Conservation (phyloP, 1,140 invertebrate species). For the Solenopsis invicta region DNA sequence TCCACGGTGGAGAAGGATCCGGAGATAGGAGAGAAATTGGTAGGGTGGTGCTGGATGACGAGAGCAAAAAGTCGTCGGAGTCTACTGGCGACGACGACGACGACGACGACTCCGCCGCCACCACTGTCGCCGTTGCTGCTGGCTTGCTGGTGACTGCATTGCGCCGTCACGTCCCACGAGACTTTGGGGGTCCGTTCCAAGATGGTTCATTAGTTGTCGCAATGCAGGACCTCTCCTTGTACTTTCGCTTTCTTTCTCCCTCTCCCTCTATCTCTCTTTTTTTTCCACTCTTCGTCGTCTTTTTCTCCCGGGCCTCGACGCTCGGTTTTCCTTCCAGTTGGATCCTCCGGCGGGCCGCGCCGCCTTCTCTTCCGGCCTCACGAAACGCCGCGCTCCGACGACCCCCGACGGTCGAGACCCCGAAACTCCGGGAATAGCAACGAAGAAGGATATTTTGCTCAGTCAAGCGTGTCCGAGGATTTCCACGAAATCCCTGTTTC, state of each 20-base stretch:
- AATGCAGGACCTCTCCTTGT: constrained; percentile 84
- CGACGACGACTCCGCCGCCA: constrained; percentile 19
- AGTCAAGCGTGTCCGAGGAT: constrained; percentile 81
- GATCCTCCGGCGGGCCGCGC: constrained; percentile 38
- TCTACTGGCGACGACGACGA: constrained; percentile 22
- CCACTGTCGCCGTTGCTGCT: constrained; percentile 26
- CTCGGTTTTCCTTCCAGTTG: constrained; percentile 41
- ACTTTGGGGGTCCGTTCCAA: constrained; percentile 84
- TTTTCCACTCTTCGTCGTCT: constrained; percentile 1
- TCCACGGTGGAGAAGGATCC: constrained; percentile 46
- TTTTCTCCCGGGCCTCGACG: constrained; percentile 57
- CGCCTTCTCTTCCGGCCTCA: constrained; percentile 41
- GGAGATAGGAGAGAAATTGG: constrained; percentile 74
- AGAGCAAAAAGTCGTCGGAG: constrained; percentile 80
- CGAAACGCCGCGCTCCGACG: constrained; percentile 7
- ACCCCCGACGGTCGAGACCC: constrained; percentile 53
- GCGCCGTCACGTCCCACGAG: constrained; percentile 86
- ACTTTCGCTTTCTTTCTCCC: constrained; percentile 55
- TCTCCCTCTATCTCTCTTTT: constrained; percentile 2
- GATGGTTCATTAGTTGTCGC: constrained; percentile 87
- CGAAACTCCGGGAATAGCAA: constrained; percentile 80
- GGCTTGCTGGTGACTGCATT: constrained; percentile 83
- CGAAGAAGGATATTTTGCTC: constrained; percentile 83
- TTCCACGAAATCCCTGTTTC: constrained; percentile 85
- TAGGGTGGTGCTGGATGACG: constrained; percentile 70